Conservation (phyloP, 2,888 invertebrate species). For the Cephus runcator region DNA sequence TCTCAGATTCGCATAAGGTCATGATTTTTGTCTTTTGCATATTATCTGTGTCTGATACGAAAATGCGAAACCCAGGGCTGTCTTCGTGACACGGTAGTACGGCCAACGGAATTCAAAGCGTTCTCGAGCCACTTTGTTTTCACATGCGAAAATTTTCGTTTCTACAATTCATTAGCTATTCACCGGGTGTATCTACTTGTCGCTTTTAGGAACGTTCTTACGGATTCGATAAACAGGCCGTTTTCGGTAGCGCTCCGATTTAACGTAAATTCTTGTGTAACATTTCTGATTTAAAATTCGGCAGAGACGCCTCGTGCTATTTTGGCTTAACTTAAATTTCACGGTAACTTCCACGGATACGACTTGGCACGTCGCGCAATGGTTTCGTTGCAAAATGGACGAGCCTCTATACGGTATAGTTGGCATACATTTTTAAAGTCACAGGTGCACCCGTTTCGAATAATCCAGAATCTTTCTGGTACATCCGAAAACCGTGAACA, state of each 20-base stretch:
- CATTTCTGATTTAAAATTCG: background rate
- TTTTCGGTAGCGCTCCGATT: background rate
- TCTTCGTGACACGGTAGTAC: background rate
- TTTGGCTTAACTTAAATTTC: background rate
- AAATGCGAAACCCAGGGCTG: background rate
- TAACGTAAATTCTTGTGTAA: background rate
- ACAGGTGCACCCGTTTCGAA: background rate
- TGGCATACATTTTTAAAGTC: background rate
- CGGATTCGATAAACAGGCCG: background rate
- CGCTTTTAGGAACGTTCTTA: background rate
- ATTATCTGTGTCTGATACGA: background rate
- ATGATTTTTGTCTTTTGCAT: background rate
- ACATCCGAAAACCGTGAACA: background rate
- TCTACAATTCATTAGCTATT: background rate
- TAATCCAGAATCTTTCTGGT: background rate
- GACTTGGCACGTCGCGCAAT: too few relatives aligned
- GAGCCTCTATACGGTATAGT: background rate
- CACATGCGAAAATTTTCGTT: background rate
- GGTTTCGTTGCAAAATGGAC: background rate
- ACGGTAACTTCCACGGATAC: too few relatives aligned
- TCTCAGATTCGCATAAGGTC: background rate
- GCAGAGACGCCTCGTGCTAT: background rate
- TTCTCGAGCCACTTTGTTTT: background rate
- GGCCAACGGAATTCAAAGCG: background rate
- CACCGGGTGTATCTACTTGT: background rate